A percentile compares a stretch with the other conserved stretches of the same genome.
Conservation (phyloP, 2,113 vertebrate species). For the Petroica traversi region DNA sequence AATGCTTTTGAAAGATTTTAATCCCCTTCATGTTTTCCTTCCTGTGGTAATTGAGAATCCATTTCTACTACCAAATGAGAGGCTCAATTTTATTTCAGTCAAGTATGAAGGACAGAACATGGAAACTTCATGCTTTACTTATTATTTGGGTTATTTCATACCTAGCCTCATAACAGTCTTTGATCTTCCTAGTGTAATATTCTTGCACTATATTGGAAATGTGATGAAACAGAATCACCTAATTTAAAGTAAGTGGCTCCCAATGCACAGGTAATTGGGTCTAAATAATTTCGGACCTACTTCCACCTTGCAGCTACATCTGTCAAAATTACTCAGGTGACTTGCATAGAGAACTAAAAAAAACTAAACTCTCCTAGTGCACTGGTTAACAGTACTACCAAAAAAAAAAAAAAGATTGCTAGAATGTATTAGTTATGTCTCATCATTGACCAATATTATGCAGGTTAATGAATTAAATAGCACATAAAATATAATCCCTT, state of each 20-base stretch:
- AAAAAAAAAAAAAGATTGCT: background rate
- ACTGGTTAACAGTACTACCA: background rate
- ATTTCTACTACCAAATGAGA: background rate
- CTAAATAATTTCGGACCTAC: slow-evolving; percentile 47
- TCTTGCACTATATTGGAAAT: background rate
- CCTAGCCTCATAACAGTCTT: slow-evolving; percentile 3
- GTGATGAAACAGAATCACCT: slow-evolving; percentile 50
- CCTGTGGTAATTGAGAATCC: background rate
- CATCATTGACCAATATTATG: background rate
- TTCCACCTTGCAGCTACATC: slow-evolving; percentile 16
- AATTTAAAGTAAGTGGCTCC: slow-evolving; percentile 33
- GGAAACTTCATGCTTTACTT: background rate
- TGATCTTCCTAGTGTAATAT: slow-evolving; percentile 11
- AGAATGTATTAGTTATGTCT: background rate
- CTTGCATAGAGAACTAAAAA: background rate
- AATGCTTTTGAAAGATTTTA: background rate
- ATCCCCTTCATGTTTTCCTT: background rate
- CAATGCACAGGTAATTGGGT: slow-evolving; percentile 13
- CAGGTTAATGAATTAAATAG: background rate
- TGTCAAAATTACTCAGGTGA: background rate
- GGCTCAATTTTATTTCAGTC: background rate
- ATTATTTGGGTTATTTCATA: background rate
- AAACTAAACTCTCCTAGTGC: background rate
- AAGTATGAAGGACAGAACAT: background rate
- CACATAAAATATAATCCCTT: background rate